These are phyloP conservation scores for Stomatorhinus walkeri DNA, from an alignment of 2,797 vertebrate genomes.

Conservation along the genomic window DNA sequence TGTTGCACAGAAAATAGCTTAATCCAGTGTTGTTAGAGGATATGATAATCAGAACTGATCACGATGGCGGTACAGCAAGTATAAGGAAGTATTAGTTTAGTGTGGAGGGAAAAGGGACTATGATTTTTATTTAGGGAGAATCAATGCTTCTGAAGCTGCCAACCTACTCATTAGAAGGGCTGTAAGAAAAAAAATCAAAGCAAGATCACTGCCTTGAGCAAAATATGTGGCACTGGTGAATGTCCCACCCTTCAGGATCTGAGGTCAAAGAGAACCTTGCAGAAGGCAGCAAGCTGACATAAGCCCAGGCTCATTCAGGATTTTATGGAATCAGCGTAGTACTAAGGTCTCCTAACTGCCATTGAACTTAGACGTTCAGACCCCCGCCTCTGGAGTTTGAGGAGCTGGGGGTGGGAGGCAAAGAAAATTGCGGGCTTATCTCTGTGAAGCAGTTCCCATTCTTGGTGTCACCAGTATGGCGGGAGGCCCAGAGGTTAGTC, in stretches of 20 bases:
- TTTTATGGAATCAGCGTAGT: conserved; percentile 4
- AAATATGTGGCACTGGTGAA: conserved; percentile 6
- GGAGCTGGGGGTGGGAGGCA: neutral
- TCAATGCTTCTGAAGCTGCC: conserved; percentile 10
- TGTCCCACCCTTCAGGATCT: neutral
- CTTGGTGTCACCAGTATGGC: neutral
- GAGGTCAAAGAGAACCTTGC: neutral
- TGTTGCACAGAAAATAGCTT: neutral
- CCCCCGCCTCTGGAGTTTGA: neutral
- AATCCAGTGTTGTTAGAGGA: neutral
- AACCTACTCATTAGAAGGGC: conserved; percentile 6
- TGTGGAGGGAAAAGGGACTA: neutral
- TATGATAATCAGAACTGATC: neutral
- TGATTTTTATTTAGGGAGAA: neutral
- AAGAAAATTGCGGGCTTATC: neutral
- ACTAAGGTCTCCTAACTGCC: conserved; percentile 12
- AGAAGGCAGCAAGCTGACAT: neutral
- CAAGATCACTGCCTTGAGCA: conserved; percentile 12
- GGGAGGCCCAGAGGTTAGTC: conserved; percentile 14
- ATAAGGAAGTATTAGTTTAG: neutral
- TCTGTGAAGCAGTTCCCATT: neutral
- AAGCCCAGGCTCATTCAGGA: neutral
- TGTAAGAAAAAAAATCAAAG: conserved; percentile 12
- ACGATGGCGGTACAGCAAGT: neutral
- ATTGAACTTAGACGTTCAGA: neutral